Percentiles rank a stretch among this genome's conserved stretches.
phyloP scores from a whole-genome alignment of 2,113 vertebrate genomes.

The Pomatostomus ruficeps region DNA sequence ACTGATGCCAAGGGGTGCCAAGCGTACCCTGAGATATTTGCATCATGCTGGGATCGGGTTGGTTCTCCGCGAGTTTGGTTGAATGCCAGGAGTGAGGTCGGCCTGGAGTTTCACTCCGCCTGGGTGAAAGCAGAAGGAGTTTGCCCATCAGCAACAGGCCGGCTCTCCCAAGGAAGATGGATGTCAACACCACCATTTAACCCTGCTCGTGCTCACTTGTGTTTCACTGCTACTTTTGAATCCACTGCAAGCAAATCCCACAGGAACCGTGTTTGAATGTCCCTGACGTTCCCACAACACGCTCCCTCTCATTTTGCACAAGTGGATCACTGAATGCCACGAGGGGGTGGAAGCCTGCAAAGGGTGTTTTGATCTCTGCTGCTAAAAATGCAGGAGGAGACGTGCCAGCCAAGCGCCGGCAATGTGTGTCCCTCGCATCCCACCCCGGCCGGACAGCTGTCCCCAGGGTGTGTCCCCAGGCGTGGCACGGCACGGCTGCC shows the following conservation, averaged over 20 bases:
- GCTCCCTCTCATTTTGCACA: background rate
- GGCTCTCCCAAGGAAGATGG: background rate
- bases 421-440: accelerated
- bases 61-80: constrained; percentile 77
- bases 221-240: background rate
- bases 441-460: background rate
- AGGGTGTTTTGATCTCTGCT: background rate
- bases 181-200: background rate
- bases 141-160: background rate
- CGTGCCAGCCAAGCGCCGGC: background rate
- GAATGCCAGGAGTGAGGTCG: constrained; percentile 95
- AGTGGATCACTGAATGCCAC: background rate
- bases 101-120: constrained; percentile 77
- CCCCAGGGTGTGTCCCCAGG: background rate
- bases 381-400: background rate
- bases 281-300: background rate
- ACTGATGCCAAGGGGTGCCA: constrained; percentile 85
- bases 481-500: background rate
- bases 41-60: constrained; percentile 84
- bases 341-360: background rate
- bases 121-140: constrained; percentile 50
- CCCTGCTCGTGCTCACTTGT: background rate
- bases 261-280: accelerated
- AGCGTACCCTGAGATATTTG: constrained; percentile 84
- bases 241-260: background rate